Conservation (phyloP, 1,140 invertebrate species). For the Orius insidiosus region DNA sequence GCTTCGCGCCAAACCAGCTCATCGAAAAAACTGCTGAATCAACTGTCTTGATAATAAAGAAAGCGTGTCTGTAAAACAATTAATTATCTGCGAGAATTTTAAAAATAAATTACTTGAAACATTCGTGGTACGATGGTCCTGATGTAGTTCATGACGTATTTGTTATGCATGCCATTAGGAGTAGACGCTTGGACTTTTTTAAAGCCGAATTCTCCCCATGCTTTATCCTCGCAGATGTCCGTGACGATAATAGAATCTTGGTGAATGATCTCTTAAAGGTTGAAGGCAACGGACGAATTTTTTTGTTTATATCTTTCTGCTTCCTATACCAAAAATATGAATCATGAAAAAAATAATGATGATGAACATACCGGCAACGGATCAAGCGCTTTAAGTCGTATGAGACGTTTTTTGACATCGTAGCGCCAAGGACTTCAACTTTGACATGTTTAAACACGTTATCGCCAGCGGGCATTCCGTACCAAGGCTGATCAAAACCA, state of each 20-base stretch:
- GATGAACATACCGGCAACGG: background rate
- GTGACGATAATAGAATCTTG: background rate
- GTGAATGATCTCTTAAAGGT: background rate
- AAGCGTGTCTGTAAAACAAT: slow-evolving; percentile 52
- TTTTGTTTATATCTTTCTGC: too few relatives aligned
- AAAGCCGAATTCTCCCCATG: slow-evolving; percentile 1
- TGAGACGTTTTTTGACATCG: slow-evolving; percentile 50
- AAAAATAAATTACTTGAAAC: slow-evolving; percentile 32
- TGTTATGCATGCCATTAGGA: slow-evolving; percentile 42
- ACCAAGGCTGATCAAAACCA: slow-evolving; percentile 70
- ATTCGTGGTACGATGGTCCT: slow-evolving; percentile 68
- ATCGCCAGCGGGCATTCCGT: slow-evolving; percentile 67
- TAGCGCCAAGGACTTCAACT: slow-evolving; percentile 72
- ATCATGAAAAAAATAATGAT: too few relatives aligned
- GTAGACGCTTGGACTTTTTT: slow-evolving; percentile 43
- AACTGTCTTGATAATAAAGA: slow-evolving; percentile 63
- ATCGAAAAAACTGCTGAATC: slow-evolving; percentile 76
- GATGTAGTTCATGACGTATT: slow-evolving; percentile 72
- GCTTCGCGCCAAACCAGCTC: slow-evolving; percentile 66
- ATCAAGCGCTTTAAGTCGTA: slow-evolving; percentile 63
- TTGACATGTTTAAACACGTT: slow-evolving; percentile 47
- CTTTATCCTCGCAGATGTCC: background rate
- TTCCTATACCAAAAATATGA: too few relatives aligned
- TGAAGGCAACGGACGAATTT: slow-evolving; percentile 2
- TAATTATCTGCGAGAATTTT: too few relatives aligned